phyloP scores from a whole-genome alignment of 2,113 vertebrate species.

The Anthoscopus minutus region DNA sequence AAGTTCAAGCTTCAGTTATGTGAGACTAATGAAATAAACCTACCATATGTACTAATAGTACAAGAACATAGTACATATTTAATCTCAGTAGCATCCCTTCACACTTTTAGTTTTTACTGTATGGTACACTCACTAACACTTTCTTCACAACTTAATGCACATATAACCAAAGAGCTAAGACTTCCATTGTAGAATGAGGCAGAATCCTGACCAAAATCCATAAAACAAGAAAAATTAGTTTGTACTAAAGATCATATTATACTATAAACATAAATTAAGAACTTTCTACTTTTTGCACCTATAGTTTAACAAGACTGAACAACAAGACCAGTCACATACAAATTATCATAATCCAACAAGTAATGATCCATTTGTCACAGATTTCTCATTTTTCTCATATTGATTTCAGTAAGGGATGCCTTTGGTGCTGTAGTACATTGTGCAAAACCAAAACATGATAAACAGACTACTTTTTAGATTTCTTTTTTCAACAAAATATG shows the following conservation, averaged over 20 bases:
- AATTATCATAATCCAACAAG: background rate
- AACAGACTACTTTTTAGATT: background rate
- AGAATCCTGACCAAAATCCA: background rate
- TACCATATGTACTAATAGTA: background rate
- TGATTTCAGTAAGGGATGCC: background rate
- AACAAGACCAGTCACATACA: background rate
- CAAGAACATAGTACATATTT: background rate
- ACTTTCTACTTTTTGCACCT: background rate
- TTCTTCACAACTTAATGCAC: background rate
- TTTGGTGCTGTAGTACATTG: background rate
- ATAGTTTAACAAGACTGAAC: background rate
- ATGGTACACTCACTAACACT: background rate
- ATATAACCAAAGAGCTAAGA: background rate
- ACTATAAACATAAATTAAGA: background rate
- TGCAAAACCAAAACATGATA: background rate
- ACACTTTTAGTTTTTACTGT: background rate
- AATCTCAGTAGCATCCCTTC: background rate
- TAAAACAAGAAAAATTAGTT: background rate
- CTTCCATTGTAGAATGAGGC: background rate
- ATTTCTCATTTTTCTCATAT: background rate
- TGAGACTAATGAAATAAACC: background rate
- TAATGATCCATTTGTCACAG: background rate
- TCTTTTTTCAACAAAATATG: background rate
- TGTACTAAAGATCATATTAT: background rate
- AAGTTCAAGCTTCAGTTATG: background rate